A percentile compares a stretch with the other conserved stretches of the same genome.
phyloP scores from a whole-genome alignment of 1,140 invertebrate species.

The Alviniconcha marisindica region DNA sequence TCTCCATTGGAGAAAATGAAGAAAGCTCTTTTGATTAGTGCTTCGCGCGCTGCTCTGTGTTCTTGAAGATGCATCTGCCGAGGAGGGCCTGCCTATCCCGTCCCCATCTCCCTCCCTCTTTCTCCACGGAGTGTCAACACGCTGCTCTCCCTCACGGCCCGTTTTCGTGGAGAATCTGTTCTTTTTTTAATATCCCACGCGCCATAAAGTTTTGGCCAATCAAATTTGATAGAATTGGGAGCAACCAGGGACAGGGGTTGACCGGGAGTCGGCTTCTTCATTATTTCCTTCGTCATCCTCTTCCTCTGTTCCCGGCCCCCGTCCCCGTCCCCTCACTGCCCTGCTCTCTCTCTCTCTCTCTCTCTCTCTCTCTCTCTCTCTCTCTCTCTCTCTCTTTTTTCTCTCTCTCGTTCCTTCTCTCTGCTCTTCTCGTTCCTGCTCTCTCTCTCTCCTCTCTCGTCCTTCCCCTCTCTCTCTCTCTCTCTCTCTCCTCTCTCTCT shows the following conservation, averaged over 20 bases:
- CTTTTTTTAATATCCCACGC: conserved; percentile 21
- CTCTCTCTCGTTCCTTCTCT: neutral
- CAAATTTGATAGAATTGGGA: conserved; percentile 23
- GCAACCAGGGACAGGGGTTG: neutral
- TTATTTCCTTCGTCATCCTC: neutral
- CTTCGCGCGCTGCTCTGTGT: neutral
- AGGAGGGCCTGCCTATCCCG: neutral
- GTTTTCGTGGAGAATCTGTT: neutral
- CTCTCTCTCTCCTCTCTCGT: neutral
- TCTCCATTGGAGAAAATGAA: neutral
- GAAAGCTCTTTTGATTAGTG: conserved; percentile 19
- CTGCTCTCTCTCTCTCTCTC: neutral
- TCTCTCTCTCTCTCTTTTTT: neutral
- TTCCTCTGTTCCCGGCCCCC: neutral
- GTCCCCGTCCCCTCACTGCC: neutral
- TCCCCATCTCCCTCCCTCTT: neutral
- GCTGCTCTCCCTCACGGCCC: neutral
- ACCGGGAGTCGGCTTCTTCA: too few species aligned
- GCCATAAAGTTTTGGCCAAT: conserved; percentile 29
- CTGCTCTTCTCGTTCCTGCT: neutral
- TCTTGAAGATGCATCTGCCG: neutral
- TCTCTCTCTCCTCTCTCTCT: neutral
- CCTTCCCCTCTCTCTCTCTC: conserved; percentile 3
- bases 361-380: neutral
- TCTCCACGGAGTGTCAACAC: neutral